Base-by-base conservation (phyloP, 2,113 vertebrate genomes). In the Anoura caudifer region DNA sequence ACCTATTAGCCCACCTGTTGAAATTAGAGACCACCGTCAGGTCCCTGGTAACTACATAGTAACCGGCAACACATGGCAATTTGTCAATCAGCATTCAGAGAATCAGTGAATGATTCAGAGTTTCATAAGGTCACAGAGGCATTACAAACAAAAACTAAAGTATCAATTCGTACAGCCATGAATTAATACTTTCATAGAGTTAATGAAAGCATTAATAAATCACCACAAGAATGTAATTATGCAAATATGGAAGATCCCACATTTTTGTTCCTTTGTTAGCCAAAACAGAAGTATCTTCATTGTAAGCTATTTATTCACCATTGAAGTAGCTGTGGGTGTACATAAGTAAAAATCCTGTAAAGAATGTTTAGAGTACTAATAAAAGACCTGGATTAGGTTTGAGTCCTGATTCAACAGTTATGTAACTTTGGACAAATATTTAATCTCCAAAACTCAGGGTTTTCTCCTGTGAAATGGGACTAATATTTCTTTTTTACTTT, bases 241-340 rank as follows among this genome's bases (percentile, higher is more conserved):
- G 33, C 22, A 77, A 67, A 84, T 47, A 69, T 4, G 31, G 43
- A 75, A 75, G 24, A 83, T 19, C 12, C 22, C 54, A 36, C 50
- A 50, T 65, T 96, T 87, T 83, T n/a, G 24, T 93, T 87, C 77
- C 43, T 80, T 94, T 70, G 22, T 88, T 73, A 96, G 26, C 47
- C 72, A 85, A 17, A 50, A 93, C 82, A 56, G 77, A 79, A 84
- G 45, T 14, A 3, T 14, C 59, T 92, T 90, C 28, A 70, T 19
- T 80, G 63, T 10, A n/a, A 95, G 67, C 11, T 82, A 45, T 69
- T 92, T 79, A 83, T 84, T 90, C 36, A 73, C 13, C 67, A 50
- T 24, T 28, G 43, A 50, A 87, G 54, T 28, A 73, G 31, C 52
- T 22, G 14, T 41, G 10, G 41, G 15, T 15, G 13, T 56, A 43